Base-by-base conservation (phyloP, 1,140 invertebrate species). In the Goniozus legneri region DNA sequence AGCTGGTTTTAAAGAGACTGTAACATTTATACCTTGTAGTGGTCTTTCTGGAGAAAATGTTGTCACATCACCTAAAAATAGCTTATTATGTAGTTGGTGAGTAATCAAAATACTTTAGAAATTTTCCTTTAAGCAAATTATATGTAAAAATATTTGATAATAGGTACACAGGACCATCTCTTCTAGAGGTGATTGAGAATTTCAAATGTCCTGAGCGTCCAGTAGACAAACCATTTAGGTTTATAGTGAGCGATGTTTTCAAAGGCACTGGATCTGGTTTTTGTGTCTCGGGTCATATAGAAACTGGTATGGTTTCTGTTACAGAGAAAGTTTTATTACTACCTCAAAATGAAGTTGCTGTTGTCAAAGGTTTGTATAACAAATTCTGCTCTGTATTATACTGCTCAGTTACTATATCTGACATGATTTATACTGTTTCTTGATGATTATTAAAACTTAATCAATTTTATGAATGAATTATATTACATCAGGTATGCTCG, bases 31-130 rank as follows among this genome's bases (percentile, higher is more conserved):
- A 8, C 97, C 97, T 6, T 97, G 95, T 61, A 97, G 93, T 65
- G 97, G 97, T 15, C 73, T 99, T 1, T 89, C 84, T 18, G 97
- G 96, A 31, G 91, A 96, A 71, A 98, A 98, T 78, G 78, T 99
- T 30, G 82, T 85, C 0, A 80, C 83, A 49, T 69, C 81, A 20
- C 80, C 90, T 13, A 81, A 81, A 47, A 84, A 87, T 53, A 69
- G 82, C 16, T 77, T 78, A 34, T 75, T 98, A 0, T 71, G 69
- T 1, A 68, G 58, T 32, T 76, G 74, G 74, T n/a, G n/a, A n/a
- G n/a, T 75, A 61, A 51, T 30, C 15, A 36, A 7, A 33, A 13
- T 8, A 7, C 22, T 21, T 7, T 19, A 20, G 33, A 38, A 12
- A 39, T 10, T 46, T 2, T 16, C 10, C 45, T 19, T 49, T 4